phyloP scores from a whole-genome alignment of 2,888 invertebrate species.

The Drosophila prolongata region DNA sequence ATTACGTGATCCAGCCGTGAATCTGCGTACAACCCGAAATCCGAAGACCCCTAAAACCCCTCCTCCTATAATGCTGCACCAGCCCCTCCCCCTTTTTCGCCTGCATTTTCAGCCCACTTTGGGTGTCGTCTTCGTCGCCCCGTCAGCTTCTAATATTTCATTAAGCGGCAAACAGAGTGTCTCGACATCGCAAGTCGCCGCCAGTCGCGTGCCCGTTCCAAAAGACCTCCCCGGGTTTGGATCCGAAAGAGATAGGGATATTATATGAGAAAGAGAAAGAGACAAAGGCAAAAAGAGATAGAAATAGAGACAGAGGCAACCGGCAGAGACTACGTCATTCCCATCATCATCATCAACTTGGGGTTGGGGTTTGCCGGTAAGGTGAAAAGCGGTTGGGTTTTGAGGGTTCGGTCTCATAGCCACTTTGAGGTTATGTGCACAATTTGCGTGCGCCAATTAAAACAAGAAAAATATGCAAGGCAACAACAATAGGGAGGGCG shows the following conservation, averaged over 20 bases:
- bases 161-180: constrained; percentile 46
- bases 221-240: constrained; percentile 31
- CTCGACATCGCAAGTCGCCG: constrained; percentile 52
- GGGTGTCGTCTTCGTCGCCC: constrained; percentile 62
- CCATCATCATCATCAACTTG: constrained; percentile 25
- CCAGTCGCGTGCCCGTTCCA: constrained; percentile 62
- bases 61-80: neutral
- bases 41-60: neutral
- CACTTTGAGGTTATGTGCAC: constrained; percentile 72
- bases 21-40: constrained; percentile 4
- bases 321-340: constrained; percentile 37
- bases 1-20: constrained; percentile 51
- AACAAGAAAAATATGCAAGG: constrained; percentile 37
- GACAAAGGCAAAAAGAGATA: neutral
- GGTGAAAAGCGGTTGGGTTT: constrained; percentile 17
- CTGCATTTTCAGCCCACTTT: constrained; percentile 31
- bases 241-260: constrained; percentile 7
- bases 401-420: constrained; percentile 32
- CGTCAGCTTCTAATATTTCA: constrained; percentile 74
- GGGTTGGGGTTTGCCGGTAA: constrained; percentile 10
- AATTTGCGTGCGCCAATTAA: constrained; percentile 77
- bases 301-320: constrained; percentile 3
- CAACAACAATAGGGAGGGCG: constrained; percentile 1
- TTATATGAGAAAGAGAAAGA: constrained; percentile 1
- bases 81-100: neutral